Conservation (phyloP, 64 coral and sea anemone genomes). For the Montipora capricornis region DNA sequence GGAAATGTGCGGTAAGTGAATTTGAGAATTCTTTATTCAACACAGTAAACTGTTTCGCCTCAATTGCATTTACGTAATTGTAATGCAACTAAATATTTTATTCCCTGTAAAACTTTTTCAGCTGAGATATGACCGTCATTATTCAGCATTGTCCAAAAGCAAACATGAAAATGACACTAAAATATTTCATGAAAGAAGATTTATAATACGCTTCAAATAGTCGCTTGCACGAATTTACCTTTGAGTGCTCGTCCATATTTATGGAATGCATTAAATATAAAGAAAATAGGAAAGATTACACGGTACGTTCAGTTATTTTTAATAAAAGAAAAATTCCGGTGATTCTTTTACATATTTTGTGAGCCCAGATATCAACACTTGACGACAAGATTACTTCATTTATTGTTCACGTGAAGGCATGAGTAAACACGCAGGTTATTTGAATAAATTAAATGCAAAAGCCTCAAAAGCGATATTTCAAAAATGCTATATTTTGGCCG, state of each 20-base stretch:
- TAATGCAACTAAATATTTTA: no score
- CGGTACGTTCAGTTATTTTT: not conserved
- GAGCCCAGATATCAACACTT: not conserved
- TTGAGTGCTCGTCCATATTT: not conserved
- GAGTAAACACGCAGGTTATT: slow-evolving; percentile 15
- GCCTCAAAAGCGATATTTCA: not conserved
- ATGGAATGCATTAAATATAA: not conserved
- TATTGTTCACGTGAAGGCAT: not conserved
- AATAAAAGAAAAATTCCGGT: not conserved
- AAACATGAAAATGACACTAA: no score
- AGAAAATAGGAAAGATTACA: not conserved
- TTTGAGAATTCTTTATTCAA: no score
- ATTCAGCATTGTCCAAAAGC: no score
- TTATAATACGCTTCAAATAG: no score
- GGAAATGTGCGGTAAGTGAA: not conserved
- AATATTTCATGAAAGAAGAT: no score
- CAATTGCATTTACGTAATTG: no score
- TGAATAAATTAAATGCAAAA: not conserved
- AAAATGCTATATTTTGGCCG: no score
- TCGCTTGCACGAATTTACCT: no score
- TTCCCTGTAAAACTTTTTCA: no score
- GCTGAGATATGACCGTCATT: no score
- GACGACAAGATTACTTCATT: not conserved
- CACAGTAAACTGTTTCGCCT: no score
- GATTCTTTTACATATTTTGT: not conserved